Percentiles rank a stretch among this genome's conserved stretches.
phyloP scores from a whole-genome alignment of 2,888 invertebrate species.

The Meteorus cinctellus region DNA sequence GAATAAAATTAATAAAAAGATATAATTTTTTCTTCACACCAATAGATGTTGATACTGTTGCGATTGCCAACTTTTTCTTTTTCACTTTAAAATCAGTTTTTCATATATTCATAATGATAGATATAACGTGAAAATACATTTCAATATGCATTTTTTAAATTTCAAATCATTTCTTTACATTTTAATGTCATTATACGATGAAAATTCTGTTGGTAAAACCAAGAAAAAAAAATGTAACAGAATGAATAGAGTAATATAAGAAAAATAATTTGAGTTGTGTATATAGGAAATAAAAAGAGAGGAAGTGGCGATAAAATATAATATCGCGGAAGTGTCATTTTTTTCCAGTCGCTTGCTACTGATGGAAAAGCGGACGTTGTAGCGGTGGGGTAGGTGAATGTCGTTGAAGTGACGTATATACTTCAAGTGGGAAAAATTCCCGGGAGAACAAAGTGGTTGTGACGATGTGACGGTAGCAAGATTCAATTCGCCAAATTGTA shows the following conservation, averaged over 20 bases:
- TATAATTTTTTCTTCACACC: no score
- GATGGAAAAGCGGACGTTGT: slow-evolving; percentile 1
- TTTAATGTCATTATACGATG: no score
- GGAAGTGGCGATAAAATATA: slow-evolving; percentile 1
- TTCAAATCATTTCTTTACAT: no score
- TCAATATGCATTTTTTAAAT: no score
- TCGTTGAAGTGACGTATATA: not conserved
- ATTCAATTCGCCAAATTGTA: not conserved
- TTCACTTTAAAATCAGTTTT: no score
- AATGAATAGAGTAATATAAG: not conserved
- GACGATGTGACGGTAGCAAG: not conserved
- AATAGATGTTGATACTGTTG: no score
- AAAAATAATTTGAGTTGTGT: slow-evolving; percentile 10
- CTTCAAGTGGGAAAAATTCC: not conserved
- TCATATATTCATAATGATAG: no score
- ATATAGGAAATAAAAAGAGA: not conserved
- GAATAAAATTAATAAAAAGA: no score
- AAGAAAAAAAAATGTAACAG: no score
- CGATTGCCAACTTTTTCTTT: no score
- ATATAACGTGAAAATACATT: no score
- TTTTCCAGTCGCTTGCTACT: not conserved
- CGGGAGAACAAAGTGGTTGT: not conserved
- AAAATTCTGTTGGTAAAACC: no score
- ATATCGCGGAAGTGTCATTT: not conserved
- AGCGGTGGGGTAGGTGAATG: not conserved